phyloP scores from a whole-genome alignment of 2,797 vertebrate species.

The Pantherophis alleghaniensis region DNA sequence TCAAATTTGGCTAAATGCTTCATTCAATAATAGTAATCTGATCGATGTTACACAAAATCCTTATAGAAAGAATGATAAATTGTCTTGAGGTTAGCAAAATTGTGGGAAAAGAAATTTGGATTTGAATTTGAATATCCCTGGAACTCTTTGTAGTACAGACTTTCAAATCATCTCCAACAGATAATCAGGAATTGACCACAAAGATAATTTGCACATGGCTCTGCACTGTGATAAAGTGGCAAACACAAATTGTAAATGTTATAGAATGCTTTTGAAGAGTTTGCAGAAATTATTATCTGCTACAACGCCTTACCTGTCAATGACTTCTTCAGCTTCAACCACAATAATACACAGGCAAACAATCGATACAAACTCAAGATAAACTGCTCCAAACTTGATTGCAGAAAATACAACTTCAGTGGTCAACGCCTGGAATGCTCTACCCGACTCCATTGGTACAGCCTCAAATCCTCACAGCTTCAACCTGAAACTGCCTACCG shows the following conservation, averaged over 20 bases:
- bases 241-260: neutral
- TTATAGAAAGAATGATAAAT: neutral
- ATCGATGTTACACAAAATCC: neutral
- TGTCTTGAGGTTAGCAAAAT: neutral
- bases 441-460: too few relatives aligned
- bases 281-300: neutral
- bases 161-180: neutral
- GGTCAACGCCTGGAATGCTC: too few relatives aligned
- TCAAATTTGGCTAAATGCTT: neutral
- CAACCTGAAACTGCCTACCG: too few relatives aligned
- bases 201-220: neutral
- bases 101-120: neutral
- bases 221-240: neutral
- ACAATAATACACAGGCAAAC: too few relatives aligned
- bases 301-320: too few relatives aligned
- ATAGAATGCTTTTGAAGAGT: neutral
- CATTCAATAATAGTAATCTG: neutral
- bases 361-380: too few relatives aligned
- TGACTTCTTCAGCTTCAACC: too few relatives aligned
- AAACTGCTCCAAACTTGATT: too few relatives aligned
- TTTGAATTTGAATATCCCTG: neutral
- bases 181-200: neutral
- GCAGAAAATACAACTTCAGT: too few relatives aligned
- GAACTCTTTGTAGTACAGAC: neutral
- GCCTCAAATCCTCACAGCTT: too few relatives aligned